A percentile compares a stretch with the other conserved stretches of the same genome.
These are phyloP conservation scores for Acanthis flammea DNA, from an alignment of 2,797 vertebrate genomes.

Conservation along the genomic window DNA sequence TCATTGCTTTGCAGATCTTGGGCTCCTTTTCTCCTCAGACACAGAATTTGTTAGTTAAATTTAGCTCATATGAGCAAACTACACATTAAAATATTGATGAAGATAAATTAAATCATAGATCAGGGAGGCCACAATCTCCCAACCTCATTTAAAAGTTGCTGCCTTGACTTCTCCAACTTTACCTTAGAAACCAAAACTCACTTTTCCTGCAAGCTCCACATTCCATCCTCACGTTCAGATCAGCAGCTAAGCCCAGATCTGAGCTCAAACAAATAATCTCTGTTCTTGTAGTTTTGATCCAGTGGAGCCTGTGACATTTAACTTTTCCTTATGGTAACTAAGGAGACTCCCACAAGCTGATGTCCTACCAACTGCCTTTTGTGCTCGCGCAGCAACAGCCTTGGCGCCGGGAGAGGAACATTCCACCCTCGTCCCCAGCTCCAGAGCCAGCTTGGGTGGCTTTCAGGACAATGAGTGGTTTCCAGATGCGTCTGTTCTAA, in stretches of 20 bases:
- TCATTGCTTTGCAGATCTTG: rapidly evolving
- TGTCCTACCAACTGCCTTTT: conserved; percentile 65
- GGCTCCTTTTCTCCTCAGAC: not conserved
- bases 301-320: conserved; percentile 47
- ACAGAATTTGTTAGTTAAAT: not conserved
- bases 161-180: not conserved
- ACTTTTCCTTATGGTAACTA: conserved; percentile 54
- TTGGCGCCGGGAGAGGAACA: conserved; percentile 37
- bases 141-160: not conserved
- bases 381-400: not conserved
- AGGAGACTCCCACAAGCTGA: conserved; percentile 58
- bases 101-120: not conserved
- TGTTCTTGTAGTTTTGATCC: not conserved
- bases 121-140: not conserved
- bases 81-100: not conserved
- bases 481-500: conserved; percentile 49
- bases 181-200: not conserved
- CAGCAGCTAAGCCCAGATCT: not conserved
- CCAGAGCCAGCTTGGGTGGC: conserved; percentile 39
- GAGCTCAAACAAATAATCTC: not conserved
- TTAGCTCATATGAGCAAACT: not conserved
- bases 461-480: conserved; percentile 20
- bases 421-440: conserved; percentile 47
- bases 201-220: rapidly evolving
- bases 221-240: not conserved